Evolutionary conservation across 2,888 invertebrate genomes (phyloP).

Genomic region (Anticlea derivata): DNA sequence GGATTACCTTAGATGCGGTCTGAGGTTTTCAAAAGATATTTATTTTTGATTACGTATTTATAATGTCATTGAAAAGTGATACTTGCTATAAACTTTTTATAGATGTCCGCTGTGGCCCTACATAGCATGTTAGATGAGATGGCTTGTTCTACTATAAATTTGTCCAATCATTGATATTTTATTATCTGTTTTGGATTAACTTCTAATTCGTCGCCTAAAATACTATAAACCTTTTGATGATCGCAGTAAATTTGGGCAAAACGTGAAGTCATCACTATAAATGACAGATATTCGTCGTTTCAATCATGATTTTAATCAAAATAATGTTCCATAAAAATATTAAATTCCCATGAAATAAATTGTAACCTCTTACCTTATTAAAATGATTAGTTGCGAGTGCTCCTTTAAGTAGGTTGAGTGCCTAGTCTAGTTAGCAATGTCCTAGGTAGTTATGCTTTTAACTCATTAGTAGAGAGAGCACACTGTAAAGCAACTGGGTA

Average conservation of each 20-base stretch:
- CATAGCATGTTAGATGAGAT: conserved; percentile 20
- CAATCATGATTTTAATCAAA: conserved; percentile 24
- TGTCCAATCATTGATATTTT: conserved; percentile 29
- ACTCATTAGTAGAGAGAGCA: neutral
- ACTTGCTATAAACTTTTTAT: conserved; percentile 35
- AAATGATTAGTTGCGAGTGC: neutral
- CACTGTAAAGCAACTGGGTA: neutral
- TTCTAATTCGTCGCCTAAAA: conserved; percentile 23
- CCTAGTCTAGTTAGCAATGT: conserved; percentile 8
- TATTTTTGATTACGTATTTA: conserved; percentile 60
- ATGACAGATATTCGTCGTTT: conserved; percentile 23
- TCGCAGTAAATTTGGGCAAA: conserved; percentile 22
- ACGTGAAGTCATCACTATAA: conserved; percentile 17
- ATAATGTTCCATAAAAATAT: conserved; percentile 13
- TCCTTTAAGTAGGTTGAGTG: conserved; percentile 6
- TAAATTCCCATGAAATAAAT: conserved; percentile 7
- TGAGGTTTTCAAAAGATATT: conserved; percentile 43
- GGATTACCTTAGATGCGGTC: conserved; percentile 51
- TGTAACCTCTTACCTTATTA: conserved; percentile 1
- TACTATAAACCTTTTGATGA: conserved; percentile 21
- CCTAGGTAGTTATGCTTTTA: conserved; percentile 15
- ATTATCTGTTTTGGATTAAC: conserved; percentile 29
- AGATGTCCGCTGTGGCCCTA: conserved; percentile 9
- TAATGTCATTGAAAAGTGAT: conserved; percentile 53
- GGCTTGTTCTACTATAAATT: conserved; percentile 24